Conservation (phyloP, 2,797 vertebrate species). For the Trachurus trachurus region DNA sequence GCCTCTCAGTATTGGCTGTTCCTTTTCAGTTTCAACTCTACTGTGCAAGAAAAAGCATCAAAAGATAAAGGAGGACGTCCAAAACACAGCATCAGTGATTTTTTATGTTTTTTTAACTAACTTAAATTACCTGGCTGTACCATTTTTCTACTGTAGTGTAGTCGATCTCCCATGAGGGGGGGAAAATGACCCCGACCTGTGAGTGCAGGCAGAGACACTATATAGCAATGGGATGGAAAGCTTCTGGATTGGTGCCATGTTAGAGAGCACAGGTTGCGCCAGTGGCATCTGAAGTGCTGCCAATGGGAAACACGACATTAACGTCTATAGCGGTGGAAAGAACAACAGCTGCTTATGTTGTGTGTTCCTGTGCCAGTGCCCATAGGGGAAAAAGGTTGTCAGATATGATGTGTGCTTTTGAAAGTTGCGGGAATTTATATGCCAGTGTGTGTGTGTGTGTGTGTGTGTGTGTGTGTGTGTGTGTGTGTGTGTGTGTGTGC, state of each 20-base stretch:
- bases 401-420: constrained; percentile 45
- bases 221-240: constrained; percentile 43
- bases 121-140: constrained; percentile 32
- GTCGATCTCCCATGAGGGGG: constrained; percentile 6
- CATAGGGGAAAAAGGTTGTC: constrained; percentile 43
- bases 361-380: constrained; percentile 60
- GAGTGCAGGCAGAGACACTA: constrained; percentile 27
- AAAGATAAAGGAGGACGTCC: constrained; percentile 52
- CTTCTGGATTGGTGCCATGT: constrained; percentile 64
- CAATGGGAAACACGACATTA: constrained; percentile 66
- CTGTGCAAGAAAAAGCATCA: constrained; percentile 57
- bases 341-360: constrained; percentile 72
- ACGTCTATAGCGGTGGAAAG: constrained; percentile 50
- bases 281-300: constrained; percentile 68
- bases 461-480: not conserved
- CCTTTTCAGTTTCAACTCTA: constrained; percentile 43
- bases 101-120: constrained; percentile 51
- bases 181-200: constrained; percentile 41
- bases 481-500: not conserved
- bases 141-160: constrained; percentile 30
- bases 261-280: constrained; percentile 52
- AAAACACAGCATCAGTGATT: constrained; percentile 49
- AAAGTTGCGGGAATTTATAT: constrained; percentile 41
- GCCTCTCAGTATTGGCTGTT: constrained; percentile 56
- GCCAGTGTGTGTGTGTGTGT: not conserved